Evolutionary conservation across 1,140 invertebrate species (phyloP).

Genomic region (Leptinotarsa undecemlineata): DNA sequence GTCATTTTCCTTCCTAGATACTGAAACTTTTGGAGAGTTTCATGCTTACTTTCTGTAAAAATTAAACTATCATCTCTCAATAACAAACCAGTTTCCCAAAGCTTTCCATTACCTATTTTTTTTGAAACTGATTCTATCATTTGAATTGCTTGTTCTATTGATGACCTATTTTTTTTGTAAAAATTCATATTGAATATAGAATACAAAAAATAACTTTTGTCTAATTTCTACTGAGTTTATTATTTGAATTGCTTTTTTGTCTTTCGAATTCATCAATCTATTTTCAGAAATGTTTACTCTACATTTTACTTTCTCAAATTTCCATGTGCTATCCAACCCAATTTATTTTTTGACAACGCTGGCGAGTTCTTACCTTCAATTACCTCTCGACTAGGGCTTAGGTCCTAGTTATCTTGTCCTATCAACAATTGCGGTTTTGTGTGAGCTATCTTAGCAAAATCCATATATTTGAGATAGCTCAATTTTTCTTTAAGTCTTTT

Average conservation of each 20-base stretch:
- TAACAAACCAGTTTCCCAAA: background rate
- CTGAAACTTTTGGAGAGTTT: background rate
- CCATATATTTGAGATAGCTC: too few relatives aligned
- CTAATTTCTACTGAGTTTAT: too few relatives aligned
- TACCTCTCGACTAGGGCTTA: too few relatives aligned
- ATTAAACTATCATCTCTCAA: background rate
- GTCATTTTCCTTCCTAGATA: background rate
- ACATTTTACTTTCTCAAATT: background rate
- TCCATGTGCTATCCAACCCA: background rate
- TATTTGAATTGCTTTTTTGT: background rate
- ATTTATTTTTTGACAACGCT: background rate
- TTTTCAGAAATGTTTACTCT: background rate
- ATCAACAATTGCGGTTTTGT: too few relatives aligned
- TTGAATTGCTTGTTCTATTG: background rate
- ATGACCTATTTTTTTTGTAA: too few relatives aligned
- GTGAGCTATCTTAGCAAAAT: too few relatives aligned
- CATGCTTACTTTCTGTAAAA: background rate
- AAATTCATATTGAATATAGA: too few relatives aligned
- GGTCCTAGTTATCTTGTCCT: too few relatives aligned
- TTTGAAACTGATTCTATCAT: background rate
- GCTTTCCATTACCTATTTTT: background rate
- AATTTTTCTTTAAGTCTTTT: too few relatives aligned
- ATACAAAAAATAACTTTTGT: too few relatives aligned
- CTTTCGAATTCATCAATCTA: background rate
- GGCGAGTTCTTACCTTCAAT: background rate